A percentile compares a stretch with the other conserved stretches of the same genome.
phyloP scores from a whole-genome alignment of 2,797 vertebrate species.

The Anolis apletophallus region DNA sequence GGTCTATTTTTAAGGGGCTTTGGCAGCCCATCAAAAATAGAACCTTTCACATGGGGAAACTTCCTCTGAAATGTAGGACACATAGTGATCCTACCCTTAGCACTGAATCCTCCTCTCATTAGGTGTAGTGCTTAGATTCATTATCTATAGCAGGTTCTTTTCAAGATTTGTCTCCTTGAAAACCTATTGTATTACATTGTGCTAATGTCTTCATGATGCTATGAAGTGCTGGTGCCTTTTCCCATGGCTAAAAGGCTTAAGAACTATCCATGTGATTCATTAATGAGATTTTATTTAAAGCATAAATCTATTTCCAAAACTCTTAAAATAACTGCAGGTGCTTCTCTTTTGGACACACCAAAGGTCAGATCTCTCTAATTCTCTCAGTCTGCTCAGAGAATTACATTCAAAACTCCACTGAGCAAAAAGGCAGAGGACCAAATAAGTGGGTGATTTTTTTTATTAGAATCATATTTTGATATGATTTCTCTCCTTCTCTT shows the following conservation, averaged over 20 bases:
- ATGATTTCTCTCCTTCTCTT: slow-evolving; percentile 51
- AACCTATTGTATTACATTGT: too few relatives aligned
- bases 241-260: slow-evolving; percentile 58
- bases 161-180: slow-evolving; percentile 55
- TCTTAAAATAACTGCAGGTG: slow-evolving; percentile 60
- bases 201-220: slow-evolving; percentile 56
- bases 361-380: slow-evolving; percentile 75
- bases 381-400: slow-evolving; percentile 61
- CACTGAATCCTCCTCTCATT: neutral
- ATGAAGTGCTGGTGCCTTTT: slow-evolving; percentile 47
- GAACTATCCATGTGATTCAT: slow-evolving; percentile 60
- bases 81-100: too few relatives aligned
- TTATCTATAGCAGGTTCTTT: slow-evolving; percentile 60
- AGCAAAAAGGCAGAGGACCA: slow-evolving; percentile 35
- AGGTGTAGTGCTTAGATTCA: slow-evolving; percentile 46
- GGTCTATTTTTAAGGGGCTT: neutral
- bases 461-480: slow-evolving; percentile 52
- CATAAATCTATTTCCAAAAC: slow-evolving; percentile 68
- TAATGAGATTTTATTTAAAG: slow-evolving; percentile 66
- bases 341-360: slow-evolving; percentile 66
- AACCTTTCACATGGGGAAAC: neutral
- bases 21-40: neutral
- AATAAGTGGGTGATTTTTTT: slow-evolving; percentile 9
- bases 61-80: neutral
- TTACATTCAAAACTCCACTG: slow-evolving; percentile 54